Conservation (phyloP, 2,888 invertebrate species). For the Harmothoe impar region DNA sequence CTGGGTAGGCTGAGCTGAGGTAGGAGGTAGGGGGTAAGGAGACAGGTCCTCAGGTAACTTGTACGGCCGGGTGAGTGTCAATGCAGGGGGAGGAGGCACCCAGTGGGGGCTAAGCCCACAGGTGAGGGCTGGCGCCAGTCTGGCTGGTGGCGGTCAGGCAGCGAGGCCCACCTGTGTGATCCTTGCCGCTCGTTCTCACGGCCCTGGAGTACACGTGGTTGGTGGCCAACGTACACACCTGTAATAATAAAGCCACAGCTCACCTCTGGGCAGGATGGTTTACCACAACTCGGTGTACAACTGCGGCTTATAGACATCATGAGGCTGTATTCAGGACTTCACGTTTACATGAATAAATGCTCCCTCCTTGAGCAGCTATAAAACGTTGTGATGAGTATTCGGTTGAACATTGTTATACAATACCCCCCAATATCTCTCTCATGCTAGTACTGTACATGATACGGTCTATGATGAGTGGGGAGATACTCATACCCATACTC, state of each 20-base stretch:
- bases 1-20: slow-evolving; percentile 6
- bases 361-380: too few relatives aligned
- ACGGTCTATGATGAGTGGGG: too few relatives aligned
- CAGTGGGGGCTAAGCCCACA: slow-evolving; percentile 50
- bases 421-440: too few relatives aligned
- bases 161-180: neutral
- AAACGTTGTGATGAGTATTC: too few relatives aligned
- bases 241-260: slow-evolving; percentile 30
- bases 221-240: slow-evolving; percentile 10
- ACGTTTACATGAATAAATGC: too few relatives aligned
- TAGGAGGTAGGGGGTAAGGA: neutral
- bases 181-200: slow-evolving; percentile 5
- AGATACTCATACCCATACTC: too few relatives aligned
- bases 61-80: slow-evolving; percentile 35
- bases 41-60: neutral
- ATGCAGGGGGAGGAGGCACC: slow-evolving; percentile 31
- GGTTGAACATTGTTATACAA: too few relatives aligned
- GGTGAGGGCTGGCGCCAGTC: slow-evolving; percentile 52
- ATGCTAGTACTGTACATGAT: too few relatives aligned
- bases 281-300: slow-evolving; percentile 12
- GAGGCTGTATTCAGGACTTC: too few relatives aligned
- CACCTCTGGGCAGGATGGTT: neutral
- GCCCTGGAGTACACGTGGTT: slow-evolving; percentile 38
- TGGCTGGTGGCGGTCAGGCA: slow-evolving; percentile 30
- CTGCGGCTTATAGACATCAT: neutral